phyloP scores from a whole-genome alignment of 2,797 vertebrate genomes.

The Apogon talboti region DNA sequence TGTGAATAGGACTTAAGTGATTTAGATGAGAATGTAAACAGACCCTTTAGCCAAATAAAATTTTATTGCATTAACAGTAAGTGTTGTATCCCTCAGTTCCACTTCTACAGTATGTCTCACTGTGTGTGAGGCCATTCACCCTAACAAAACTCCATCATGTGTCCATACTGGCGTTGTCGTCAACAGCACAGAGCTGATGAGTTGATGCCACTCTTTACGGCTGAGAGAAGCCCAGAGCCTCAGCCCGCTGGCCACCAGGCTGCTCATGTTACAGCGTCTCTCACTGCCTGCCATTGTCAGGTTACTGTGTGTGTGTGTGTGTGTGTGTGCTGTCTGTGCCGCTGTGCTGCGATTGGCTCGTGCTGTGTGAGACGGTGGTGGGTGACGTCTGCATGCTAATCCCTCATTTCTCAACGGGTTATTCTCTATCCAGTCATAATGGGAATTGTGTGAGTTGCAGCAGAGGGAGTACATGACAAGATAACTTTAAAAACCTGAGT shows the following conservation, averaged over 20 bases:
- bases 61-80: too few relatives aligned
- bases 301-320: constrained; percentile 66
- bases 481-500: constrained; percentile 1
- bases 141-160: not conserved
- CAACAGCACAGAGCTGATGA: constrained; percentile 17
- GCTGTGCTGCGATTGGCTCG: constrained; percentile 59
- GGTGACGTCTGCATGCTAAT: constrained; percentile 66
- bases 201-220: constrained; percentile 51
- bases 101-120: not conserved
- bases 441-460: constrained; percentile 26
- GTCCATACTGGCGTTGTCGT: not conserved
- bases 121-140: constrained; percentile 9
- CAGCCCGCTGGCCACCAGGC: constrained; percentile 53
- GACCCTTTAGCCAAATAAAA: too few relatives aligned
- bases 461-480: constrained; percentile 19
- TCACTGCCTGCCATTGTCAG: constrained; percentile 70
- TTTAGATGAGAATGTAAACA: too few relatives aligned
- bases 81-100: too few relatives aligned
- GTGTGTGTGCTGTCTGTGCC: constrained; percentile 31
- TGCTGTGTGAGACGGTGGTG: constrained; percentile 46
- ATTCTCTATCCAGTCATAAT: constrained; percentile 22
- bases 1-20: too few relatives aligned
- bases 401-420: constrained; percentile 48
- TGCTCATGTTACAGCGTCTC: constrained; percentile 78
- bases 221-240: constrained; percentile 56